Evolutionary conservation across 1,140 invertebrate genomes (phyloP).

Genomic region (Bacillus rossius): DNA sequence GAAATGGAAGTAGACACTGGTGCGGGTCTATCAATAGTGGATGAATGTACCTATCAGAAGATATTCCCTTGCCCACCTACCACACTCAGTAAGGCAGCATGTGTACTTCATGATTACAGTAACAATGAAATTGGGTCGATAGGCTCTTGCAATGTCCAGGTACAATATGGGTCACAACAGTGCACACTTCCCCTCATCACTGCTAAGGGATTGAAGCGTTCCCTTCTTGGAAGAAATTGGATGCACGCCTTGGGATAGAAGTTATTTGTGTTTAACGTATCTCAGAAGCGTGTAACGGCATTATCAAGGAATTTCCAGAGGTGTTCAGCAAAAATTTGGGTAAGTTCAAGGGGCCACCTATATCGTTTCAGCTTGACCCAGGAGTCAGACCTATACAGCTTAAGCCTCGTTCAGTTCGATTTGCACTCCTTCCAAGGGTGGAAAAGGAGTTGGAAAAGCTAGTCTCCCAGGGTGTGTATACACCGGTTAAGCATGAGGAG

Average conservation of each 20-base stretch:
- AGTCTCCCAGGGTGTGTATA: not conserved
- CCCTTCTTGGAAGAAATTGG: too few species aligned
- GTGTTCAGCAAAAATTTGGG: not conserved
- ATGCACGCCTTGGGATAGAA: not conserved
- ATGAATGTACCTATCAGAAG: too few species aligned
- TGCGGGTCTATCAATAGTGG: too few species aligned
- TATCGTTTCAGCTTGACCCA: not conserved
- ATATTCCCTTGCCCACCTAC: too few species aligned
- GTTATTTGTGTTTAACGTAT: not conserved
- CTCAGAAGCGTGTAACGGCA: conserved; percentile 9
- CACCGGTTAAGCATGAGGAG: not conserved
- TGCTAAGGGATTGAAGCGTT: too few species aligned
- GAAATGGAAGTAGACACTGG: too few species aligned
- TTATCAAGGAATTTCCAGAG: not conserved
- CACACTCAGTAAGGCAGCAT: too few species aligned
- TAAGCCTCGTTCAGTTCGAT: not conserved
- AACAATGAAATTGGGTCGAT: too few species aligned
- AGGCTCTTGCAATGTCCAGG: too few species aligned
- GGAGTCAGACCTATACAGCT: not conserved
- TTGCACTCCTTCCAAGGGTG: not conserved
- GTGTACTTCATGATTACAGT: too few species aligned
- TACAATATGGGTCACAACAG: too few species aligned
- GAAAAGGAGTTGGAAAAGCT: not conserved
- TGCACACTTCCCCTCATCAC: too few species aligned
- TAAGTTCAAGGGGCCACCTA: not conserved